phyloP scores from a whole-genome alignment of 2,113 vertebrate species.

The Nycticebus coucang region DNA sequence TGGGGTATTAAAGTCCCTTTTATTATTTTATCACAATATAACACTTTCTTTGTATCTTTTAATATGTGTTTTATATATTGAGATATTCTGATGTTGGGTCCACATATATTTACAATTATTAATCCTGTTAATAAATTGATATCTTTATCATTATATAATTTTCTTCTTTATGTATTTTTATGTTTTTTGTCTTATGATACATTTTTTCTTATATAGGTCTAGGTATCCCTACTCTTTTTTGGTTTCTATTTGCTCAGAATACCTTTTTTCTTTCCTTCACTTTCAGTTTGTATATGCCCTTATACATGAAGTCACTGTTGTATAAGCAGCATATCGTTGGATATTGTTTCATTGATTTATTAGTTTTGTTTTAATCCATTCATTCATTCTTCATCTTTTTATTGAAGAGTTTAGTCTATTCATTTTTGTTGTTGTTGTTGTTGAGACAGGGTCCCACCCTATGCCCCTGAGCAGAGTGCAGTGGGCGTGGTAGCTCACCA shows the following conservation, averaged over 20 bases:
- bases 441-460: too few relatives aligned
- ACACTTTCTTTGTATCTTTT: neutral
- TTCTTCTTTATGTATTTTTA: neutral
- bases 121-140: neutral
- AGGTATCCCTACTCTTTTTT: neutral
- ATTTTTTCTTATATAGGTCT: neutral
- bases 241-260: neutral
- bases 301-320: neutral
- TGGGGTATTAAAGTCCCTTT: neutral
- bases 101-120: neutral
- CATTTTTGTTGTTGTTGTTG: too few relatives aligned
- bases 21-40: neutral
- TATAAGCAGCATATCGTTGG: neutral
- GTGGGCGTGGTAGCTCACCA: too few relatives aligned
- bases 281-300: neutral
- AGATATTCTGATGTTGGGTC: neutral
- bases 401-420: neutral
- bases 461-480: too few relatives aligned
- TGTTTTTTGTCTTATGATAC: neutral
- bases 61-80: neutral
- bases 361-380: neutral
- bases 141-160: neutral
- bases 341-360: neutral
- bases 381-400: neutral
- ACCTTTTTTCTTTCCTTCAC: neutral